Evolutionary conservation across 1,140 invertebrate species (phyloP).

Genomic region (Teleogryllus occipitalis): DNA sequence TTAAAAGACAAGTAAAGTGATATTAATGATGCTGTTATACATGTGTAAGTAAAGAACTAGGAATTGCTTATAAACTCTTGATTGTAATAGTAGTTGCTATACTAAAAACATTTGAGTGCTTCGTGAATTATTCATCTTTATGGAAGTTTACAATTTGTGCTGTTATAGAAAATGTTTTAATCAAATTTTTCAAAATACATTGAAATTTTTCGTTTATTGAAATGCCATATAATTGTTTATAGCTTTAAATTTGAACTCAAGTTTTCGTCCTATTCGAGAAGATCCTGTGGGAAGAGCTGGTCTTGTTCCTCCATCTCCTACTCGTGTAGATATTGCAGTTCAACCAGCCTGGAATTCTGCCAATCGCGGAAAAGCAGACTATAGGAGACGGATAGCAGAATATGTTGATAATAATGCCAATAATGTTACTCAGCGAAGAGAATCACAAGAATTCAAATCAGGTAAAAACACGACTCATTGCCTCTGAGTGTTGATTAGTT

Average conservation of each 20-base stretch:
- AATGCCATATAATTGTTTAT: background rate
- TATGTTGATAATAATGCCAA: conserved; percentile 40
- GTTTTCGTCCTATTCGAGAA: conserved; percentile 38
- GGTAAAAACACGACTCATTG: background rate
- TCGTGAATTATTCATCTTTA: too few relatives aligned
- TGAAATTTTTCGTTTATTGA: background rate
- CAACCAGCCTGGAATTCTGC: conserved; percentile 34
- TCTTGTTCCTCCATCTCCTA: conserved; percentile 31
- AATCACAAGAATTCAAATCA: background rate
- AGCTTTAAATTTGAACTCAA: conserved; percentile 3
- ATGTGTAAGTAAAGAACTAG: too few relatives aligned
- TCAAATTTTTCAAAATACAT: background rate
- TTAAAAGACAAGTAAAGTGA: background rate
- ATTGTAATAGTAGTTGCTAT: background rate
- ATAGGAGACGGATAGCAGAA: conserved; percentile 36
- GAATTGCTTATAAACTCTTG: background rate
- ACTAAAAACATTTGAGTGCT: background rate
- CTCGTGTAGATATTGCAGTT: conserved; percentile 27
- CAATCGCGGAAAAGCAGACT: conserved; percentile 34
- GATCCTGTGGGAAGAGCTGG: conserved; percentile 27
- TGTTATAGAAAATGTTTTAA: background rate
- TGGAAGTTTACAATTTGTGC: too few relatives aligned
- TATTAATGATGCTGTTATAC: too few relatives aligned
- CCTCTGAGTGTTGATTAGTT: too few relatives aligned
- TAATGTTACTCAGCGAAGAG: conserved; percentile 10